Conservation (phyloP, 2,797 vertebrate species). For the Alexandromys oeconomus region DNA sequence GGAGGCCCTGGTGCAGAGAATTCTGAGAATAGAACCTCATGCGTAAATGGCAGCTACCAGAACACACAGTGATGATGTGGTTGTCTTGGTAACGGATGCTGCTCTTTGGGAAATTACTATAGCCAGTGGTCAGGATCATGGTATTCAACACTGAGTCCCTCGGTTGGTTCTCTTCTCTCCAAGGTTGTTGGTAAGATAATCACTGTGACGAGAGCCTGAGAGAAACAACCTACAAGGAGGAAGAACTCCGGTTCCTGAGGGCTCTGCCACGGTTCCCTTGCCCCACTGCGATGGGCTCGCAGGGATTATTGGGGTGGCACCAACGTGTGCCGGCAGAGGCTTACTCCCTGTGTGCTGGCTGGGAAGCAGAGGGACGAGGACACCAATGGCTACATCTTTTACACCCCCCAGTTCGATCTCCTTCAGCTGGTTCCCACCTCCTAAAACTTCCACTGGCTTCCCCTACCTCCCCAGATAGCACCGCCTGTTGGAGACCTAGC, state of each 20-base stretch:
- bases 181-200: neutral
- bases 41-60: fast-evolving
- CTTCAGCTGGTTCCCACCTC: neutral
- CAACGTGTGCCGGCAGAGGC: neutral
- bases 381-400: neutral
- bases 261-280: too few species aligned
- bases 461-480: neutral
- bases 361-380: neutral
- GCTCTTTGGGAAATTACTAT: neutral
- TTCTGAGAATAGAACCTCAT: neutral
- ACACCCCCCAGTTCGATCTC: fast-evolving
- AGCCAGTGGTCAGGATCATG: neutral
- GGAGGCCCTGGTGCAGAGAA: neutral
- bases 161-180: fast-evolving
- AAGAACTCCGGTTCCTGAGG: neutral
- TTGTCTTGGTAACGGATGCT: neutral
- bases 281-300: neutral
- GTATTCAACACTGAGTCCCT: fast-evolving
- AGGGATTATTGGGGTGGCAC: neutral
- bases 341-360: neutral
- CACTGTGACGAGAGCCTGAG: neutral
- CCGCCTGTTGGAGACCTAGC: too few species aligned
- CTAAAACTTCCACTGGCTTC: too few species aligned
- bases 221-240: neutral
- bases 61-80: fast-evolving